A percentile compares a stretch with the other conserved stretches of the same genome.
Conservation (phyloP, 2,888 invertebrate species). For the Vanessa cardui region DNA sequence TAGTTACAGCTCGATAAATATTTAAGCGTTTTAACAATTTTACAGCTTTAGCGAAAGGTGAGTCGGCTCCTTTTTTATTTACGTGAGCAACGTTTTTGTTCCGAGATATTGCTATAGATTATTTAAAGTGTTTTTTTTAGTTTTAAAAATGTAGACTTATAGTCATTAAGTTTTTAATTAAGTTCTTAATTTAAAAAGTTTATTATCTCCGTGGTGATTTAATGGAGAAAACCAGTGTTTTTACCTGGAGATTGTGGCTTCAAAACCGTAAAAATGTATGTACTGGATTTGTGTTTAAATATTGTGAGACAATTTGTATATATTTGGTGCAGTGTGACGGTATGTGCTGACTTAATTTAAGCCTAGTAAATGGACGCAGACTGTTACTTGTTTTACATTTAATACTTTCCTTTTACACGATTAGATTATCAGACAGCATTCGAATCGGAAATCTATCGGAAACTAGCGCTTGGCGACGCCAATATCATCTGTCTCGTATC, state of each 20-base stretch:
- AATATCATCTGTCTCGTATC: constrained; percentile 33
- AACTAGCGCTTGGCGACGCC: constrained; percentile 33
- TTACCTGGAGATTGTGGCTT: no score
- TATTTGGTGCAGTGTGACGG: no score
- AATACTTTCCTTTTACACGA: constrained; percentile 1
- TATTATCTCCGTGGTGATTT: no score
- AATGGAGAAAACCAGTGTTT: no score
- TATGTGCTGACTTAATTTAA: no score
- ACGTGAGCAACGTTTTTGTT: neutral
- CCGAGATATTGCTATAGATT: neutral
- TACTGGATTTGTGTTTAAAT: no score
- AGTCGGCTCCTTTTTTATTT: neutral
- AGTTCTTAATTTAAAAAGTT: no score
- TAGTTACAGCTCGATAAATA: constrained; percentile 6
- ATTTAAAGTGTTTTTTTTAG: neutral
- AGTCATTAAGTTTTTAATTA: neutral
- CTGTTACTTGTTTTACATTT: neutral
- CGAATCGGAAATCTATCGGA: constrained; percentile 31
- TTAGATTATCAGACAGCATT: constrained; percentile 15
- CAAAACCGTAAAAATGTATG: no score
- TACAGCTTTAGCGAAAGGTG: neutral
- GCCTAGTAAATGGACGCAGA: no score
- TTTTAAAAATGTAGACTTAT: neutral
- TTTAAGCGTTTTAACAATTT: constrained; percentile 1
- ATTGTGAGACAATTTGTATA: no score